Evolutionary conservation across 2,888 invertebrate species (phyloP), one percentile per base, ranked within the genome.

Genomic region (Caenorhabditis becei): DNA sequence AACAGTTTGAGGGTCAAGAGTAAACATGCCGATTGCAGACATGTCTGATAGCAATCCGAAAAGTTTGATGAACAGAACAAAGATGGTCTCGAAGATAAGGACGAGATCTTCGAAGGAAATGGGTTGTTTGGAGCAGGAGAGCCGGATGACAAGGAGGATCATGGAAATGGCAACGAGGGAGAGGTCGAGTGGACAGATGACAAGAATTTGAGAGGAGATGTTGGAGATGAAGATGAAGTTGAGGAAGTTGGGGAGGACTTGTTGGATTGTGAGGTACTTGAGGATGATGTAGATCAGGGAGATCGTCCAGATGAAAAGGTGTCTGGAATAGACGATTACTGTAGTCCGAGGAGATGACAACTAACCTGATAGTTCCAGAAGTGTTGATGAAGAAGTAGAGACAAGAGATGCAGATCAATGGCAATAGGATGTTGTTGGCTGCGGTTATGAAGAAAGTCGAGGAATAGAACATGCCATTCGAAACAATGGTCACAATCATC

Each of bases 171-270:
- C 2, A 0, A 61, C 11, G 61, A 61, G 18, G 2, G 53, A 7
- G 0, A 47, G 8, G 41, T 70, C 61, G 28, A 70, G 35, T 10
- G 61, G 61, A 28, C 59, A 59, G 53, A 70, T 20, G n/a, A 61
- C 16, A 1, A 53, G 20, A n/a, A 51, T 20, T n/a, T 61, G 18
- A 0, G 41, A 18, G 2, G 51, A 24, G 41, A 32, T 18, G 23
- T 14, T 14, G 3, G 70, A 61, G 16, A 32, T 70, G 18, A 70
- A 53, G 16, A 59, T 41, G 47, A 59, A 44, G 53, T 47, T 59
- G 18, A 53, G 53, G 23, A 61, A 61, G 18, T 70, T 70, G 14
- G 70, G 70, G 2, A 70, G 16, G 4, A 61, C 11, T 41, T 61
- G 47, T 2, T 61, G 18, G 26, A 35, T 44, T 3, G 49, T 61